Conservation (phyloP, 2,797 vertebrate species). For the Etheostoma perlongum region DNA sequence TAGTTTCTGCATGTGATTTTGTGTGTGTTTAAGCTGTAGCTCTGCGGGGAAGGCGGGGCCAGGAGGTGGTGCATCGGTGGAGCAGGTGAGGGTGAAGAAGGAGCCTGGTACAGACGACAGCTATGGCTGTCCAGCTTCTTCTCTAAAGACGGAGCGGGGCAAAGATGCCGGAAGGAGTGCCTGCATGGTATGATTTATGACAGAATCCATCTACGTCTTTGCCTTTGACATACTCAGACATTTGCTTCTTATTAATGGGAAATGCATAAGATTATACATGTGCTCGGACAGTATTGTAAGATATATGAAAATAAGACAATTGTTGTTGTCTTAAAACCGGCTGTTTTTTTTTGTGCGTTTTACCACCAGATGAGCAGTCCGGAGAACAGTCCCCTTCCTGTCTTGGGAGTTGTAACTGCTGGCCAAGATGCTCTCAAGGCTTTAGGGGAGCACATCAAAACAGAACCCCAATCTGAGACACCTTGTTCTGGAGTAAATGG, state of each 20-base stretch:
- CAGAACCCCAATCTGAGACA: constrained; percentile 85
- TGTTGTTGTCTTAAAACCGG: not conserved
- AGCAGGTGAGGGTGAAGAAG: constrained; percentile 95
- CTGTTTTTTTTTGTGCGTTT: constrained; percentile 15
- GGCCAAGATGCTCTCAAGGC: constrained; percentile 88
- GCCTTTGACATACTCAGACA: not conserved
- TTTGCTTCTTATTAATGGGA: not conserved
- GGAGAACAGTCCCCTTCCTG: constrained; percentile 91
- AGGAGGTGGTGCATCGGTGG: constrained; percentile 83
- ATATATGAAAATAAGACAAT: not conserved
- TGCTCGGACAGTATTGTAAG: not conserved
- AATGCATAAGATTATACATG: not conserved
- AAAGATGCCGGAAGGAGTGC: constrained; percentile 94
- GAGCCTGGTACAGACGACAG: constrained; percentile 94
- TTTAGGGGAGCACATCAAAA: constrained; percentile 92
- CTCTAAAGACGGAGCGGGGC: constrained; percentile 90
- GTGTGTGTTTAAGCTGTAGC: constrained; percentile 88
- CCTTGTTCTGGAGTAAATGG: constrained; percentile 82
- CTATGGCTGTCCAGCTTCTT: constrained; percentile 88
- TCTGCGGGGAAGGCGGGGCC: constrained; percentile 90
- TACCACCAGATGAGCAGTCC: constrained; percentile 94
- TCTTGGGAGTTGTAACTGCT: constrained; percentile 81
- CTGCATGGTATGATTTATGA: constrained; percentile 89
- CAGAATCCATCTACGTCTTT: not conserved
- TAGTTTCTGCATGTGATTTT: not conserved